A percentile compares a stretch with the other conserved stretches of the same genome.
Conservation (phyloP, 2,113 vertebrate species). For the Ahaetulla prasina region DNA sequence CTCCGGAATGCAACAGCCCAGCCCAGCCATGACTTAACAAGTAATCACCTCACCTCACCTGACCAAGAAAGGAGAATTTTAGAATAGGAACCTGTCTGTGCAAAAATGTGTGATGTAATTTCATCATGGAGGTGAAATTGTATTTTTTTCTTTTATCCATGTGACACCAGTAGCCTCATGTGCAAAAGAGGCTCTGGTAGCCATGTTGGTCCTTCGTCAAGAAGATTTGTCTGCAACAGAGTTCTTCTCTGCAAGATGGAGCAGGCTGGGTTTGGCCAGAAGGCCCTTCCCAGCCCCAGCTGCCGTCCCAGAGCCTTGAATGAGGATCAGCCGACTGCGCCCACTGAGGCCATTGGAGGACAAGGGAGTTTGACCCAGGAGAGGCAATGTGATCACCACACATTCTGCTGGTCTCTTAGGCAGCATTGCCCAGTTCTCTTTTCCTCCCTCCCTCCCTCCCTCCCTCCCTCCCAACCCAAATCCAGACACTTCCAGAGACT, state of each 20-base stretch:
- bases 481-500: background rate
- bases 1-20: background rate
- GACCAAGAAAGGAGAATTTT: background rate
- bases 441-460: too few relatives aligned
- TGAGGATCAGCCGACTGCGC: background rate
- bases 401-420: background rate
- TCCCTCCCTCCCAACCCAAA: background rate
- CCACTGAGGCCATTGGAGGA: background rate
- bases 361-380: background rate
- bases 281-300: background rate
- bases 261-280: background rate
- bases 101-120: background rate
- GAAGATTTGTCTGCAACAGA: background rate
- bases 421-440: background rate
- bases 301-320: background rate
- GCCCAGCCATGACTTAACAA: background rate
- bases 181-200: background rate
- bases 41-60: background rate
- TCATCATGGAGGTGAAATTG: background rate
- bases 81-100: background rate
- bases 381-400: background rate
- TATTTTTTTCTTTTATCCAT: background rate
- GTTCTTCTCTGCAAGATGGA: background rate
- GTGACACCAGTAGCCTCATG: background rate
- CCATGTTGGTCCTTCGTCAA: background rate